Evolutionary conservation across 1,140 invertebrate genomes (phyloP), one percentile per base, ranked within the genome.

Genomic region (Ostrea edulis): DNA sequence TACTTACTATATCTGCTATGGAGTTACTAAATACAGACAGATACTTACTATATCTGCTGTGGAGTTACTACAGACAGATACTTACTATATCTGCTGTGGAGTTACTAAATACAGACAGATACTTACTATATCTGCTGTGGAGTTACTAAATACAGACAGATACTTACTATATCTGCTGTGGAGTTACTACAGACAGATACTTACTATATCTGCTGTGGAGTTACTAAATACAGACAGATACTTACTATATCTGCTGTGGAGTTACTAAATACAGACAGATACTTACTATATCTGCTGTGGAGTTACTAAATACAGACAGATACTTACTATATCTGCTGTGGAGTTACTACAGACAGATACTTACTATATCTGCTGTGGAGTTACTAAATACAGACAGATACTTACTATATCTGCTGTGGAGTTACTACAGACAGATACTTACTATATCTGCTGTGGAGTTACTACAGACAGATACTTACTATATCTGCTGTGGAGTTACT

Each of bases 21-120:
- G 82, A 83, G 52, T 83, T 83, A 54, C 52, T 83, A 52, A 83
- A 54, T 14, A 22, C 82, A n/a, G 82, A 54, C n/a, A n/a, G n/a
- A n/a, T n/a, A 20, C 82, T 4, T 53, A 83, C 44, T 83, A 52
- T 83, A 83, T 53, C 82, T n/a, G 52, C 82, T 2, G 53, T 22
- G 12, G 82, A 83, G 52, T 83, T 83, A 54, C 52, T 83, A 52
- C 53, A 54, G 1, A 22, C 82, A n/a, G 82, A 54, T 54, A 20
- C 82, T 4, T 53, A 83, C 44, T 83, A 52, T 83, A 83, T 53
- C 82, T n/a, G 52, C 82, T 2, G 53, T 22, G 12, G 82, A 83
- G 52, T 83, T 83, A 54, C 52, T 83, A 52, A 83, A 54, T 14
- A 22, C 82, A n/a, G 82, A 54, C n/a, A n/a, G n/a, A n/a, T n/a